These are phyloP conservation scores for Xestia sexstrigata DNA, from an alignment of 2,888 invertebrate genomes.

Conservation along the genomic window DNA sequence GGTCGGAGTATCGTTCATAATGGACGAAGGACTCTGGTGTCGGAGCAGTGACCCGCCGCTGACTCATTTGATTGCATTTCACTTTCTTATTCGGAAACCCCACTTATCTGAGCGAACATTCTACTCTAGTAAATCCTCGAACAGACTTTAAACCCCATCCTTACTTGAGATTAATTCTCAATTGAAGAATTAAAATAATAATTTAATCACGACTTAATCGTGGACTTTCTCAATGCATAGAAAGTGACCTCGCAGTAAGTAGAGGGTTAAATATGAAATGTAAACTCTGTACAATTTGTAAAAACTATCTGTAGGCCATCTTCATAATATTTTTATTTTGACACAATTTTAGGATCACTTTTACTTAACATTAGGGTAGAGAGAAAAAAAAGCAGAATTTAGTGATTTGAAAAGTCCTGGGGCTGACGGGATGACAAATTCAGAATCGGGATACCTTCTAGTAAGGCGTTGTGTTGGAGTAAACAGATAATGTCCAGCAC, in stretches of 20 bases:
- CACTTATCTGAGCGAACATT: constrained; percentile 59
- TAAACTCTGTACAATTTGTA: constrained; percentile 61
- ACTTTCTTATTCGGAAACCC: constrained; percentile 81
- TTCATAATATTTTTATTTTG: constrained; percentile 27
- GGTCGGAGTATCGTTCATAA: constrained; percentile 61
- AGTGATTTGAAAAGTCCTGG: not conserved
- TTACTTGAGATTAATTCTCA: constrained; percentile 36
- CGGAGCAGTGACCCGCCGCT: constrained; percentile 72
- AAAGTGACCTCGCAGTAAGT: constrained; percentile 69
- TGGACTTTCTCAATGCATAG: constrained; percentile 68
- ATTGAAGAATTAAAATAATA: constrained; percentile 55
- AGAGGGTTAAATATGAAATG: constrained; percentile 69
- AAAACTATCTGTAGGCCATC: constrained; percentile 36
- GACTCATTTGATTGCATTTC: constrained; percentile 78
- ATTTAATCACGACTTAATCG: constrained; percentile 60
- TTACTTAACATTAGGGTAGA: not conserved
- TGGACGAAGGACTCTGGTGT: constrained; percentile 61
- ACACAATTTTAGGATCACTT: not conserved
- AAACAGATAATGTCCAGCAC: not conserved
- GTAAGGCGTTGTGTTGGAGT: not conserved
- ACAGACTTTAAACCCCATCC: constrained; percentile 18
- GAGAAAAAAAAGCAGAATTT: not conserved
- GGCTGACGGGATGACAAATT: not conserved
- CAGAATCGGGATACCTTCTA: not conserved
- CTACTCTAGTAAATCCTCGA: constrained; percentile 44